Evolutionary conservation across 2,113 vertebrate genomes (phyloP).

Genomic region (Alces alces): DNA sequence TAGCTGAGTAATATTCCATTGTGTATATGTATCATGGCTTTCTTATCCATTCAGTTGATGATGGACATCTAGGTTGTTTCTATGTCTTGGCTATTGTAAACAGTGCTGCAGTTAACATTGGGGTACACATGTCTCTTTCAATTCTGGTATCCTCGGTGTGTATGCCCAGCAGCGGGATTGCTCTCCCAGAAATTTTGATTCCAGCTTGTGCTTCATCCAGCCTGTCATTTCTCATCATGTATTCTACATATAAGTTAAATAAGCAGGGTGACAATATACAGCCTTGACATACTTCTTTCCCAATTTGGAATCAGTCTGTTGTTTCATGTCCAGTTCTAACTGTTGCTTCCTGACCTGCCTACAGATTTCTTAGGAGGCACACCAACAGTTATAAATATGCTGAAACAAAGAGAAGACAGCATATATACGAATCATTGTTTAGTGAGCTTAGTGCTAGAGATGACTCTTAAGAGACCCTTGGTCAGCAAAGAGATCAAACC

Average conservation of each 20-base stretch:
- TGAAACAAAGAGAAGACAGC: neutral
- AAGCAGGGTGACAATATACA: neutral
- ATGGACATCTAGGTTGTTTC: too few species aligned
- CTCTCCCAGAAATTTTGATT: neutral
- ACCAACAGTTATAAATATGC: constrained; percentile 41
- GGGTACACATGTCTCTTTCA: too few species aligned
- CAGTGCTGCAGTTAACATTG: too few species aligned
- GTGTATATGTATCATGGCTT: too few species aligned
- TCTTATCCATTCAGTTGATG: too few species aligned
- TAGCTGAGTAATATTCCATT: too few species aligned
- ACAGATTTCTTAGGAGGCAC: neutral
- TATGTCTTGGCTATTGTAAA: too few species aligned
- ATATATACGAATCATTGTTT: constrained; percentile 30
- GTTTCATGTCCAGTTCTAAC: neutral
- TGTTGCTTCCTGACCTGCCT: neutral
- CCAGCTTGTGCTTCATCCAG: neutral
- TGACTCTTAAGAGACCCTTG: neutral
- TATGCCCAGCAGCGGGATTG: too few species aligned
- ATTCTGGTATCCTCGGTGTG: too few species aligned
- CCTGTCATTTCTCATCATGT: neutral
- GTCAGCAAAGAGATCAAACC: neutral
- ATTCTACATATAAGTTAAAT: neutral
- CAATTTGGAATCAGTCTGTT: neutral
- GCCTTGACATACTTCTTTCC: neutral
- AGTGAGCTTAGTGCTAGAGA: neutral